Base-by-base conservation (phyloP, 2,797 vertebrate species). In the Pterois miles region DNA sequence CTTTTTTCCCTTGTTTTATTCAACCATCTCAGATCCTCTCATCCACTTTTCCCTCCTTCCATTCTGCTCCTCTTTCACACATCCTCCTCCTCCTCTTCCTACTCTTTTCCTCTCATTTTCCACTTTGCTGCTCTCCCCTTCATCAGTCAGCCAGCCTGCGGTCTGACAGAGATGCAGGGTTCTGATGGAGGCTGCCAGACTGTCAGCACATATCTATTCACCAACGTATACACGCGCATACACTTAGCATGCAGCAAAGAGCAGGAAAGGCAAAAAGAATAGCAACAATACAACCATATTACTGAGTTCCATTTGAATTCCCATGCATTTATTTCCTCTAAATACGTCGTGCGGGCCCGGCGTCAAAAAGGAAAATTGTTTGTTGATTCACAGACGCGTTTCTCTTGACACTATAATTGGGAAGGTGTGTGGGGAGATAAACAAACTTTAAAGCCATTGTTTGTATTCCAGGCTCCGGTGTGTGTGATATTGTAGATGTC, bases 101-200 rank as follows among this genome's bases (percentile, higher is more conserved):
- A 64, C 62, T 65, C 71, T 60, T 71, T 65, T 81, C 63, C 72
- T 72, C 77, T 86, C 79, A 88, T 90, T 90, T 89, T 89, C 86
- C 88, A 83, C 85, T 85, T 89, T 89, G 88, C 89, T 70, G 89
- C 86, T 82, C 89, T 80, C 72, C 84, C 76, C 78, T 73, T 90
- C 92, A 90, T 91, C 90, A 90, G 84, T 92, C 91, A 88, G 85
- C 87, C 87, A 80, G 78, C 87, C 89, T 84, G 87, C 78, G 70
- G 85, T 90, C 73, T 86, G 90, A 92, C 86, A 82, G 82, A 90
- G 85, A 90, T 66, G 91, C 70, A 65, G 78, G 77, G 91, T 90
- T 93, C 87, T 96, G 95, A 95, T 90, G 88, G 91, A 95, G 92
- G 95, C 85, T 86, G 80, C 88, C 86, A 88, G 82, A 38, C 87